Percentiles rank a stretch among this genome's conserved stretches.
phyloP scores from a whole-genome alignment of 2,797 vertebrate species.

The Semaprochilodus insignis region DNA sequence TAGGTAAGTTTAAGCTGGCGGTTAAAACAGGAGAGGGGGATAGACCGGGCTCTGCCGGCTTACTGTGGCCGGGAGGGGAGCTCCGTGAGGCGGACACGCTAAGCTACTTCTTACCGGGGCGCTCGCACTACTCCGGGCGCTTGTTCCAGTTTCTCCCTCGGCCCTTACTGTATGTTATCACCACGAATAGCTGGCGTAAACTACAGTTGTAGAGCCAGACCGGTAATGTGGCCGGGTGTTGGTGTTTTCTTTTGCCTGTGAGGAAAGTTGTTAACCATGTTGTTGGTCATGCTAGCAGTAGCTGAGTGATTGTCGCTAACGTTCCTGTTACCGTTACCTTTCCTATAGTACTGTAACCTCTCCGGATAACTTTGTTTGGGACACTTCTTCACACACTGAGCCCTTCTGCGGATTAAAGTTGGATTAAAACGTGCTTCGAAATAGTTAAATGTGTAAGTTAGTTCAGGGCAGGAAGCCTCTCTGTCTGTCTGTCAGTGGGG shows the following conservation, averaged over 20 bases:
- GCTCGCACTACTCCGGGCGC: not conserved
- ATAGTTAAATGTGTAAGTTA: not conserved
- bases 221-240: not conserved
- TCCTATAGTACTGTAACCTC: not conserved
- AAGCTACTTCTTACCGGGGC: slow-evolving; percentile 5
- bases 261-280: not conserved
- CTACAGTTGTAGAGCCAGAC: not conserved
- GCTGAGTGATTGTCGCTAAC: not conserved
- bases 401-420: not conserved
- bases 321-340: not conserved
- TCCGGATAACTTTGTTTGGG: not conserved
- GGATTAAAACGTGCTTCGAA: not conserved
- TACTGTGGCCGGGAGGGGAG: not conserved
- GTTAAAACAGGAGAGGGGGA: no score
- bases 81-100: slow-evolving; percentile 33
- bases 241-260: not conserved
- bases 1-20: slow-evolving; percentile 76
- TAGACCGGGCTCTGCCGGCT: not conserved
- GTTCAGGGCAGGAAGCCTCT: no score
- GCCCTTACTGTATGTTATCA: not conserved
- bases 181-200: no score
- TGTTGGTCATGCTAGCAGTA: not conserved
- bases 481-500: no score
- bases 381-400: not conserved
- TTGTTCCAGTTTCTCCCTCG: not conserved